phyloP scores from a whole-genome alignment of 2,888 invertebrate genomes.

The Ennomos quercinarius region DNA sequence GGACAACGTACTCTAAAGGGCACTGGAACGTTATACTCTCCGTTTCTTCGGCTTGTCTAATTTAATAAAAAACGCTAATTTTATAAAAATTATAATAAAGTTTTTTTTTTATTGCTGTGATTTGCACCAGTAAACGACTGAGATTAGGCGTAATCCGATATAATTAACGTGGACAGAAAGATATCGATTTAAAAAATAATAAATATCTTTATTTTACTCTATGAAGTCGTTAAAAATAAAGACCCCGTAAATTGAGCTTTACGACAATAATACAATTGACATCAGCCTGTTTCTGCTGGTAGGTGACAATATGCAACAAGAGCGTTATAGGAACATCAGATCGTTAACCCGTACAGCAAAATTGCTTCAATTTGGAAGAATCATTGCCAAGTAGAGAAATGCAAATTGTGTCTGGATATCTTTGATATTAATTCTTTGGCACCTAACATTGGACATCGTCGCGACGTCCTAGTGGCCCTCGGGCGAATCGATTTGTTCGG shows the following conservation, averaged over 20 bases:
- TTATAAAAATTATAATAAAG: slow-evolving; percentile 75
- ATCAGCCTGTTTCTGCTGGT: slow-evolving; percentile 68
- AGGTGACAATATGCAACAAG: slow-evolving; percentile 69
- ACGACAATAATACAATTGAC: slow-evolving; percentile 81
- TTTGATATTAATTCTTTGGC: slow-evolving; percentile 85
- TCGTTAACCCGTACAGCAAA: slow-evolving; percentile 82
- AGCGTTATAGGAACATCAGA: slow-evolving; percentile 83
- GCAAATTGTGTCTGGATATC: slow-evolving; percentile 76
- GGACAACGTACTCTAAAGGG: slow-evolving; percentile 83
- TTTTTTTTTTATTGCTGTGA: slow-evolving; percentile 74
- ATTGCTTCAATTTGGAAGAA: slow-evolving; percentile 80
- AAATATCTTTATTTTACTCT: slow-evolving; percentile 55
- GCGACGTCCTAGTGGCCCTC: slow-evolving; percentile 45
- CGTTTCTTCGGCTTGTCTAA: slow-evolving; percentile 74
- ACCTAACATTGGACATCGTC: slow-evolving; percentile 65
- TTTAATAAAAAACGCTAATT: slow-evolving; percentile 71
- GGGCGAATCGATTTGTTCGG: slow-evolving; percentile 51
- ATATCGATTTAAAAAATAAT: slow-evolving; percentile 71
- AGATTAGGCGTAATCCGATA: slow-evolving; percentile 68
- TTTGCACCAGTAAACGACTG: slow-evolving; percentile 73
- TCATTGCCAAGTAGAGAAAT: slow-evolving; percentile 70
- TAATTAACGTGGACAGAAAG: slow-evolving; percentile 75
- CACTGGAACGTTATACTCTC: slow-evolving; percentile 82
- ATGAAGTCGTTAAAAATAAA: slow-evolving; percentile 74
- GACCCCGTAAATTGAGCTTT: slow-evolving; percentile 80